Percentiles rank a stretch among this genome's conserved stretches.
phyloP scores from a whole-genome alignment of 1,140 invertebrate species.

The Lepidurus couesii region DNA sequence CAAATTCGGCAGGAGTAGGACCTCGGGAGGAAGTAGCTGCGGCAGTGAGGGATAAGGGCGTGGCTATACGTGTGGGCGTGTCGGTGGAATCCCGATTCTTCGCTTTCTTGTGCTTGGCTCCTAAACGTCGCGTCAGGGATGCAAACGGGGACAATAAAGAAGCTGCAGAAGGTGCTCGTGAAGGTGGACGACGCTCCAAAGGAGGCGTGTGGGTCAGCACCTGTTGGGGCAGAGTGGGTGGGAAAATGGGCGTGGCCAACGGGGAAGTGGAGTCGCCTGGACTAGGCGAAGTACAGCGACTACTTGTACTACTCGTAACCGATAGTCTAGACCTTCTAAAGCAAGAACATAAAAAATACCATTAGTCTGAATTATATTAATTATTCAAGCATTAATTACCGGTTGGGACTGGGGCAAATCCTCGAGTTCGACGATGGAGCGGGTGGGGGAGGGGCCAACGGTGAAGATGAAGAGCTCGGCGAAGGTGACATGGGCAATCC shows the following conservation, averaged over 20 bases:
- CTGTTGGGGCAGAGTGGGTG: conserved; percentile 20
- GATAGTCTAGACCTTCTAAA: neutral
- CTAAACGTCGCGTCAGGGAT: conserved; percentile 28
- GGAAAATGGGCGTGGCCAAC: conserved; percentile 27
- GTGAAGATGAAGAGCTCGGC: neutral
- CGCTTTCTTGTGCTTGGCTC: conserved; percentile 28
- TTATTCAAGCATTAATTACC: neutral
- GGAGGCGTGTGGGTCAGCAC: neutral
- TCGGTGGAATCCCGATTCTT: conserved; percentile 1
- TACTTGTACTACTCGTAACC: neutral
- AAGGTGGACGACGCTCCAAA: conserved; percentile 30
- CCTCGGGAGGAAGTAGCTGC: neutral
- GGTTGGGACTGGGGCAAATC: conserved; percentile 3
- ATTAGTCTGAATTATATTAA: neutral
- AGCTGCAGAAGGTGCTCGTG: conserved; percentile 28
- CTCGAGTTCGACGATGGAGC: neutral
- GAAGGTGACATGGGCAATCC: neutral
- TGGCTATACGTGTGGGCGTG: conserved; percentile 25
- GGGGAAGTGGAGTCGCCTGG: conserved; percentile 20
- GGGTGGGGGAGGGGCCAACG: neutral
- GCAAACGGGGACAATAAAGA: conserved; percentile 31
- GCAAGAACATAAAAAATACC: neutral
- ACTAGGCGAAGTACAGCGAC: conserved; percentile 18
- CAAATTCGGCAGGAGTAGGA: neutral
- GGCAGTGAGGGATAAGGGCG: conserved; percentile 29